Conservation (phyloP, 2,113 vertebrate species). For the Rhizomys pruinosus region DNA sequence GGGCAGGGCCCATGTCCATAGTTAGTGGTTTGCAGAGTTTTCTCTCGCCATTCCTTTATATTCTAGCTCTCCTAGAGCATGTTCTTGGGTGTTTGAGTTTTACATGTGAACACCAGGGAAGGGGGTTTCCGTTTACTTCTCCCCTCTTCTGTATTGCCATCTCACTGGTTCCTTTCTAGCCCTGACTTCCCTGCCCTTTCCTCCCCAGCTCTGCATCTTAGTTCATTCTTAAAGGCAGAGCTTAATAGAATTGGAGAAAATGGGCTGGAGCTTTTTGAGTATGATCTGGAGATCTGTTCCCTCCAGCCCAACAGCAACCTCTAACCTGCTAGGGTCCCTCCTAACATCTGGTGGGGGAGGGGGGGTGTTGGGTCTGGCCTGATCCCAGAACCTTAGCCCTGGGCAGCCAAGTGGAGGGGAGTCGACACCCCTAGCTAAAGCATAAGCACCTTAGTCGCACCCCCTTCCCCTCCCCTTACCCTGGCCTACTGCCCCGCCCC, state of each 20-base stretch:
- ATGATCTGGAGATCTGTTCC: background rate
- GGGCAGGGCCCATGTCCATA: conserved; percentile 33
- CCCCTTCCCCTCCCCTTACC: conserved; percentile 1
- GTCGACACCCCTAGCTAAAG: conserved; percentile 73
- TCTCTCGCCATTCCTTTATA: conserved; percentile 54
- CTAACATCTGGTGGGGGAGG: background rate
- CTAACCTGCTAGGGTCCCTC: background rate
- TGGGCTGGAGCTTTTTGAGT: background rate
- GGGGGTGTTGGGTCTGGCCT: background rate
- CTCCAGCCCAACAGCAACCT: background rate
- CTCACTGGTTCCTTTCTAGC: background rate
- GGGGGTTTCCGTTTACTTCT: background rate
- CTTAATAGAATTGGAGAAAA: background rate
- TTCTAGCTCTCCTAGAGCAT: background rate
- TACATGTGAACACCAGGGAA: conserved; percentile 3
- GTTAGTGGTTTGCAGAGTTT: background rate
- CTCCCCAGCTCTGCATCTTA: background rate
- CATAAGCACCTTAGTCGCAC: conserved; percentile 80
- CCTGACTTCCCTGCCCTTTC: background rate
- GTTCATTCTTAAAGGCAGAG: background rate
- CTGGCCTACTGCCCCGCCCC: conserved; percentile 27
- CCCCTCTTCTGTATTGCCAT: background rate
- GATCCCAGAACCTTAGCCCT: conserved; percentile 36
- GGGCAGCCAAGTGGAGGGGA: background rate
- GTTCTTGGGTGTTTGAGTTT: conserved; percentile 27